phyloP scores from a whole-genome alignment of 2,113 vertebrate species.

The Mormyrus iriodes region DNA sequence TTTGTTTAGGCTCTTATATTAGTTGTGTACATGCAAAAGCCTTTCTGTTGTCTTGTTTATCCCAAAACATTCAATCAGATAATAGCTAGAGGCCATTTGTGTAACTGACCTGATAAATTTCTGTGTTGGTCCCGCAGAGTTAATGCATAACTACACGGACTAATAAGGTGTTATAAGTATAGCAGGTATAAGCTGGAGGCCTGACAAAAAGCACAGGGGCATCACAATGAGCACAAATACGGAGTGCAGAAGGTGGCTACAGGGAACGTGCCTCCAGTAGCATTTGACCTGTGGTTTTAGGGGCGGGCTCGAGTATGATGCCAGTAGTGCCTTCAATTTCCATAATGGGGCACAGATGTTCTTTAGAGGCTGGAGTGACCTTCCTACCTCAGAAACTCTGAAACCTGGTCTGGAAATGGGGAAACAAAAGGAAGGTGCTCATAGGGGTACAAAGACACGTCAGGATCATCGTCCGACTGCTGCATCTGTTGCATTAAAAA shows the following conservation, averaged over 20 bases:
- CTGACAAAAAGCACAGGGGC: not conserved
- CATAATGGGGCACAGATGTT: not conserved
- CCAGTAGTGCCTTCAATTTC: not conserved
- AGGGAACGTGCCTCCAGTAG: not conserved
- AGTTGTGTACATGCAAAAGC: not conserved
- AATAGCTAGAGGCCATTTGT: not conserved
- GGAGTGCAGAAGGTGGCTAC: not conserved
- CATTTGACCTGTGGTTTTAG: too few relatives aligned
- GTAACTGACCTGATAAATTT: not conserved
- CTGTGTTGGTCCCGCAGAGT: not conserved
- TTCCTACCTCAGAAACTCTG: not conserved
- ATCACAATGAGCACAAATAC: not conserved
- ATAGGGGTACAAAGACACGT: not conserved
- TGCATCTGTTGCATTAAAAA: not conserved
- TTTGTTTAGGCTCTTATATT: not conserved
- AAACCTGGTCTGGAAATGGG: not conserved
- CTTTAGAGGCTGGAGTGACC: conserved; percentile 3
- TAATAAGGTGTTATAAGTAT: not conserved
- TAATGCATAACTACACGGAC: not conserved
- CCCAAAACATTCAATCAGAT: not conserved
- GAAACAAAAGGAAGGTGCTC: not conserved
- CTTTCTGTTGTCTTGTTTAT: not conserved
- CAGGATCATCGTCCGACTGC: not conserved
- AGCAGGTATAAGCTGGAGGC: not conserved
- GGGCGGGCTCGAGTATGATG: not conserved